Base-by-base conservation (phyloP, 2,797 vertebrate genomes). In the Delichon dasypus region DNA sequence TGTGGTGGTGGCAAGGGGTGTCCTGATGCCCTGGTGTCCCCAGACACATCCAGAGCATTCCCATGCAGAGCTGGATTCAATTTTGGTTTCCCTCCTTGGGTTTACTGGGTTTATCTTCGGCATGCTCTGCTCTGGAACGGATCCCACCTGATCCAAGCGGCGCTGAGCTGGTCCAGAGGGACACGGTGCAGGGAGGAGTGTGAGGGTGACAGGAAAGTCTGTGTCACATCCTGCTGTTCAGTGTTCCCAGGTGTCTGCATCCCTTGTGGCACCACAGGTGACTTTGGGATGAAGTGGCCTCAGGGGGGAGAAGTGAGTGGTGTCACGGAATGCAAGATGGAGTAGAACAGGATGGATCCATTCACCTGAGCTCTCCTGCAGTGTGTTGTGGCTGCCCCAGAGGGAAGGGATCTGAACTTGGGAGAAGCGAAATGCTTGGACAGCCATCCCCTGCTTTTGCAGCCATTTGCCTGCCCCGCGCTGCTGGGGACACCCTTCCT, bases 131-230 rank as follows among this genome's bases (percentile, higher is more conserved):
- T 67, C 45, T 47, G 60, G 81, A 65, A 20, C 2, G 5, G 40
- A 67, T 86, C 66, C 50, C 40, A 47, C 62, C 23, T 80, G 75
- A 40, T 54, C 68, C 0, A 0, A 57, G 54, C 13, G 26, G 44
- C 21, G 71, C 83, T 51, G 67, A 71, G 74, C 48, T 86, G 11
- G 19, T 40, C 45, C 54, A 16, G 50, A 75, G 68, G 47, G 40
- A n/a, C 0, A 0, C 0, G 0, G 50, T 36, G 21, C 2, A 1
- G 61, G 40, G 19, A 67, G 47, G 58, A 90, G 29, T 0, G 1
- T 61, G 45, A 61, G 51, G 5, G 16, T 57, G 72, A 51, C 7
- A 13, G 60, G 62, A 58, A 36, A 30, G 25, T 72, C 45, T 47
- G 32, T 5, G 10, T 68, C 60, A n/a, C 20, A 4, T 73, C 2